Conservation (phyloP, 2,888 invertebrate species). For the Cheiracanthium punctorium region DNA sequence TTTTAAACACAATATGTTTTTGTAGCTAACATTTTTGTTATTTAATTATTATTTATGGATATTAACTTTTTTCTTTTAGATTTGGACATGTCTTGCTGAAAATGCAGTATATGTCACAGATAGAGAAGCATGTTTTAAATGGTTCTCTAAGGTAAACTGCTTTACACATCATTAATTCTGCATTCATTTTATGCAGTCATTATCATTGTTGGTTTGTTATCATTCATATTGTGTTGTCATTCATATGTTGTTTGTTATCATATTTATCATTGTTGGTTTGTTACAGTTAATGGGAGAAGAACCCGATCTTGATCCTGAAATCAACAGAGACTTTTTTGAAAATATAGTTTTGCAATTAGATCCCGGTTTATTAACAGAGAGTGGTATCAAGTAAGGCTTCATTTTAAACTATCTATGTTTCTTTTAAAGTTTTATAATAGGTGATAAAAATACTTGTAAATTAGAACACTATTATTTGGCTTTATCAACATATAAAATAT, state of each 20-base stretch:
- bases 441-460: too few species aligned
- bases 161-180: too few species aligned
- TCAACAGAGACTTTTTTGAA: conserved; percentile 96
- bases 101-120: conserved; percentile 93
- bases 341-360: conserved; percentile 93
- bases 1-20: too few species aligned
- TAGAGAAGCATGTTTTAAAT: conserved; percentile 96
- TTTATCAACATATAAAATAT: too few species aligned
- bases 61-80: conserved; percentile 76
- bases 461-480: too few species aligned
- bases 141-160: conserved; percentile 89
- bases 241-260: background rate
- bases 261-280: too few species aligned
- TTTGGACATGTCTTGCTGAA: conserved; percentile 97
- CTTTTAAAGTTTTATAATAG: too few species aligned
- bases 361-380: conserved; percentile 92
- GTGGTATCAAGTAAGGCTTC: conserved; percentile 89
- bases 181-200: background rate
- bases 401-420: too few species aligned
- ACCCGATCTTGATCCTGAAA: conserved; percentile 96
- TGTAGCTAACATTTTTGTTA: background rate
- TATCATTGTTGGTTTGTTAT: background rate
- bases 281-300: conserved; percentile 90
- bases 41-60: background rate
- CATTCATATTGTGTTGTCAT: background rate